phyloP scores from a whole-genome alignment of 2,888 invertebrate species.

The Melitaea athalia region DNA sequence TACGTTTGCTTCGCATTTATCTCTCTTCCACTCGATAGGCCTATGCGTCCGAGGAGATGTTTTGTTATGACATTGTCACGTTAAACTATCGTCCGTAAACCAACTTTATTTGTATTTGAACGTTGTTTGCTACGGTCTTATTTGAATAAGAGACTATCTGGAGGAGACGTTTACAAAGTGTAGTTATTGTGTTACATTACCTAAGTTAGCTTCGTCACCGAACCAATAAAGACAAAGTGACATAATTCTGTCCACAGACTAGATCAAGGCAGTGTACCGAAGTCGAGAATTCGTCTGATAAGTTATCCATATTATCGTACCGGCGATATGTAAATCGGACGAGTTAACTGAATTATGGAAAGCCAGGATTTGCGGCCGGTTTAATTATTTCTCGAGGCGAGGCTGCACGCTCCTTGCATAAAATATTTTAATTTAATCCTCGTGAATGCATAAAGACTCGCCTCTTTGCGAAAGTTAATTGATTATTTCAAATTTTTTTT shows the following conservation, averaged over 20 bases:
- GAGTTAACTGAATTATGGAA: conserved; percentile 57
- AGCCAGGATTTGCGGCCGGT: conserved; percentile 55
- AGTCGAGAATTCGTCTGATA: conserved; percentile 42
- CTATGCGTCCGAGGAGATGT: no score
- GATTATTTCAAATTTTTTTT: conserved; percentile 40
- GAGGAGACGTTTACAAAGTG: no score
- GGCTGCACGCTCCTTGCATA: conserved; percentile 48
- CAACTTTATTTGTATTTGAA: no score
- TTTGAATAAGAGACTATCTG: no score
- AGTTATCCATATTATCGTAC: conserved; percentile 48
- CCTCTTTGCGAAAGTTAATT: conserved; percentile 42
- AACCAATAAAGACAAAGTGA: neutral
- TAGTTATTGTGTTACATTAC: no score
- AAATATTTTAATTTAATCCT: conserved; percentile 62
- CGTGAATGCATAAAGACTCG: conserved; percentile 51
- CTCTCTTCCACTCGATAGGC: no score
- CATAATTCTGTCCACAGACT: neutral
- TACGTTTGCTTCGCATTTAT: no score
- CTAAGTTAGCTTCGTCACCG: neutral
- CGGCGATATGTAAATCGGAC: conserved; percentile 49
- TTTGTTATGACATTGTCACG: no score
- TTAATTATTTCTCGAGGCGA: conserved; percentile 55
- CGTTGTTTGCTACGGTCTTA: no score
- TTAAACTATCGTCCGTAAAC: no score
- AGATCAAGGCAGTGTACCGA: conserved; percentile 5